Evolutionary conservation across 2,113 vertebrate genomes (phyloP).

Genomic region (Colaptes auratus): DNA sequence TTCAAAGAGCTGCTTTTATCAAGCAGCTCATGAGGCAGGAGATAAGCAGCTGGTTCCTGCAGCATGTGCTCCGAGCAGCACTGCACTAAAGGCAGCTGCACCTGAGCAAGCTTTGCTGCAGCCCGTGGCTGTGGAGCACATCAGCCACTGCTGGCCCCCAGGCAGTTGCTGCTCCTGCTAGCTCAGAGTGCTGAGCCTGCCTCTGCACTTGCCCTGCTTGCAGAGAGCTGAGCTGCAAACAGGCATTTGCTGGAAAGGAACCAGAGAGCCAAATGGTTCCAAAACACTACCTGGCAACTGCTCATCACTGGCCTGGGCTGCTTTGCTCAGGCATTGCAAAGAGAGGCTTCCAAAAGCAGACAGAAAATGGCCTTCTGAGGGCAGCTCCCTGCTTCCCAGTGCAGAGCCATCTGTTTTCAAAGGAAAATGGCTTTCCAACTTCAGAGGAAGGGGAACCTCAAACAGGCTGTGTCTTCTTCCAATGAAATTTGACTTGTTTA

Average conservation of each 20-base stretch:
- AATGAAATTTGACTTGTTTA: neutral
- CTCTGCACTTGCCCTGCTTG: neutral
- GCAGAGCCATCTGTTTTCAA: neutral
- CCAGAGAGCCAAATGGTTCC: neutral
- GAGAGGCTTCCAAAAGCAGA: neutral
- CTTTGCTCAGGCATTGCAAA: neutral
- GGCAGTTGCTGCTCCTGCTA: neutral
- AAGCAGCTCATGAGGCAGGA: neutral
- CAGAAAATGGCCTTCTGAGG: neutral
- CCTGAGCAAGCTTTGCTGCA: neutral
- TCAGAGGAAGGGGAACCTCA: neutral
- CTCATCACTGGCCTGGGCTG: neutral
- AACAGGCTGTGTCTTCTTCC: neutral
- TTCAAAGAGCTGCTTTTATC: neutral
- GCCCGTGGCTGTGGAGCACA: neutral
- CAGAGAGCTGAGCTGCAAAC: neutral
- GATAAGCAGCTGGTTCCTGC: neutral
- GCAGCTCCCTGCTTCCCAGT: neutral
- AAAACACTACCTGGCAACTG: neutral
- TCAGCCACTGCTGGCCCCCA: neutral
- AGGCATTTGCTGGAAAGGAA: neutral
- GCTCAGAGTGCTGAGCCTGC: neutral
- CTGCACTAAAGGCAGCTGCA: neutral
- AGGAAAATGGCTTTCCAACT: neutral
- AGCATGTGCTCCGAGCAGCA: too few species aligned